Conservation (phyloP, 2,797 vertebrate species). For the Pyrocephalus nanus region DNA sequence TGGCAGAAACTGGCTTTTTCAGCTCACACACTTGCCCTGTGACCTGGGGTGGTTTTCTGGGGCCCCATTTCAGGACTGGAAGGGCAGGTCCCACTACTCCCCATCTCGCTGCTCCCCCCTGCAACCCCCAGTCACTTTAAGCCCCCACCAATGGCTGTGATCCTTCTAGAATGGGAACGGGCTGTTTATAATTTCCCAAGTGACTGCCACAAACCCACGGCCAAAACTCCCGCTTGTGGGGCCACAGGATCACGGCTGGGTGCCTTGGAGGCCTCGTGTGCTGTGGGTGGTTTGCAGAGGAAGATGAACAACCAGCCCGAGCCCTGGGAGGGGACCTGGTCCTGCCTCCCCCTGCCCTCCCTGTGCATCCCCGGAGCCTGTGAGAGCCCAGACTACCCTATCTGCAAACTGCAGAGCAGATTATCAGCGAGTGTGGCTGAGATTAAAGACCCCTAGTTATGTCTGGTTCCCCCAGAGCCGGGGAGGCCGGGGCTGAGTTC, state of each 20-base stretch:
- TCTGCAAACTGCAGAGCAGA: slow-evolving; percentile 47
- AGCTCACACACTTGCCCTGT: neutral
- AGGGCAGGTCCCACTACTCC: neutral
- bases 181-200: neutral
- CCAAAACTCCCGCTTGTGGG: neutral
- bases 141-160: neutral
- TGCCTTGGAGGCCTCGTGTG: neutral
- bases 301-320: neutral
- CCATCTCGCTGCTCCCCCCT: neutral
- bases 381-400: neutral
- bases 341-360: neutral
- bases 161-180: neutral
- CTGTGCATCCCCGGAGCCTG: neutral
- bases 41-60: neutral
- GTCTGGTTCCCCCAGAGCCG: neutral
- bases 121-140: neutral
- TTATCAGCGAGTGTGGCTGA: neutral
- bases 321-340: neutral
- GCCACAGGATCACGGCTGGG: neutral
- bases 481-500: neutral
- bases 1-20: neutral
- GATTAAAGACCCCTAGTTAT: slow-evolving; percentile 52
- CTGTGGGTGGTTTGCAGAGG: neutral
- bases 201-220: neutral
- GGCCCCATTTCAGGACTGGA: neutral